Base-by-base conservation (phyloP, 2,888 invertebrate genomes). In the Crepidodera aurea region DNA sequence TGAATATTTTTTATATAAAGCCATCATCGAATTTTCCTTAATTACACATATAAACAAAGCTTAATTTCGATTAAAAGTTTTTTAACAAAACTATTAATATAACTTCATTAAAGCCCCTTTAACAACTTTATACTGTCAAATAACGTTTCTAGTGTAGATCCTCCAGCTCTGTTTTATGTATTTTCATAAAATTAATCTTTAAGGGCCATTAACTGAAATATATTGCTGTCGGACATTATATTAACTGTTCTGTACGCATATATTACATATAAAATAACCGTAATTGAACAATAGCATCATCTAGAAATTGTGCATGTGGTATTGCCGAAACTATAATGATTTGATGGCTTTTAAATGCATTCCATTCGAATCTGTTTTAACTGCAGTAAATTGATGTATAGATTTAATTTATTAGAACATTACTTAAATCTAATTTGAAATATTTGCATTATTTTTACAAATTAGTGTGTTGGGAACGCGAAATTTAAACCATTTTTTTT, bases 121-220 rank as follows among this genome's bases (percentile, higher is more conserved):
- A 6, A 29, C 8, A 2, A 29, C 29, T 29, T 8, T 1, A 8
- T 29, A 29, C 29, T 29, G 7, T 8, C 6, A 3, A 29, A 2
- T 12, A 12, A 4, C 37, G 2, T 2, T 37, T 37, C 15, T 12
- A 5, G 7, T 4, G 3, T 3, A 13, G 1, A 4, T 13, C 13
- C 15, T 37, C 3, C 12, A 44, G 44, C 27, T 29, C 29, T 19
- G 15, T 40, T 54, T 54, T 29, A 54, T 54, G 27, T 16, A 39
- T 53, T 25, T 53, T 53, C 40, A 53, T 53, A 53, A 53, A 39
- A 39, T 39, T 40, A 54, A 42, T 40, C 42, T 54, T 40, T 25
- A 54, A 54, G 25, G 29, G 25, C 39, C 40, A 42, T 42, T 42
- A 42, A 40, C 12, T 13, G 27, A 19, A 29, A 54, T 54, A 29